These are phyloP conservation scores for Psettodes erumei DNA, from an alignment of 2,113 vertebrate genomes.

Conservation along the genomic window DNA sequence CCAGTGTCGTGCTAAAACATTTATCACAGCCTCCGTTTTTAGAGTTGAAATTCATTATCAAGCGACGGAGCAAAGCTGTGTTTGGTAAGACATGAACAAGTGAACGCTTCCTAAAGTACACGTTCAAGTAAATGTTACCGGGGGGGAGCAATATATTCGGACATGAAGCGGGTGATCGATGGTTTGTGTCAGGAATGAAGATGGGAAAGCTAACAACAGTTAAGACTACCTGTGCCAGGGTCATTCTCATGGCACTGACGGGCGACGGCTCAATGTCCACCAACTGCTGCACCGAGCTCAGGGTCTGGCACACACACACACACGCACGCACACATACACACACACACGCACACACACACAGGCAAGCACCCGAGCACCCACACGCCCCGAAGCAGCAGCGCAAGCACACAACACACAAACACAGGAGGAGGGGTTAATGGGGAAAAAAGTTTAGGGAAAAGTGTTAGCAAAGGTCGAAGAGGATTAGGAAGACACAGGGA, in stretches of 20 bases:
- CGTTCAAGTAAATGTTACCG: conserved; percentile 6
- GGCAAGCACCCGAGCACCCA: conserved; percentile 27
- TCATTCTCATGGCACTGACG: conserved; percentile 99
- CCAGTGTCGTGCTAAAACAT: background rate
- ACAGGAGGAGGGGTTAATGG: conserved; percentile 67
- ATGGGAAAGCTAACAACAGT: conserved; percentile 59
- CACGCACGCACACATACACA: conserved; percentile 14
- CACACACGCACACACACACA: conserved; percentile 54
- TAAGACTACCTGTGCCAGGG: conserved; percentile 94
- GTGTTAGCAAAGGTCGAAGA: conserved; percentile 67
- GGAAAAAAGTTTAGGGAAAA: conserved; percentile 46
- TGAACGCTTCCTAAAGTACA: background rate
- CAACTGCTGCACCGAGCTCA: conserved; percentile 95
- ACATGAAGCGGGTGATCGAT: conserved; percentile 35
- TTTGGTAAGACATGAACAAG: background rate
- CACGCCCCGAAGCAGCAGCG: conserved; percentile 45
- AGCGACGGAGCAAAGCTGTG: background rate
- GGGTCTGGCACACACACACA: conserved; percentile 86
- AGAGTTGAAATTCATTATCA: background rate
- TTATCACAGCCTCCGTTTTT: background rate
- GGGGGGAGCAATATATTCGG: background rate
- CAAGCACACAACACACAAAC: conserved; percentile 62
- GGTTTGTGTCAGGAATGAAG: conserved; percentile 39
- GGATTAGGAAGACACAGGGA: conserved; percentile 47
- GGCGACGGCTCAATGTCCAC: conserved; percentile 99